Evolutionary conservation across 1,140 invertebrate species (phyloP), one percentile per base, ranked within the genome.

Genomic region (Choristoneura fumiferana): DNA sequence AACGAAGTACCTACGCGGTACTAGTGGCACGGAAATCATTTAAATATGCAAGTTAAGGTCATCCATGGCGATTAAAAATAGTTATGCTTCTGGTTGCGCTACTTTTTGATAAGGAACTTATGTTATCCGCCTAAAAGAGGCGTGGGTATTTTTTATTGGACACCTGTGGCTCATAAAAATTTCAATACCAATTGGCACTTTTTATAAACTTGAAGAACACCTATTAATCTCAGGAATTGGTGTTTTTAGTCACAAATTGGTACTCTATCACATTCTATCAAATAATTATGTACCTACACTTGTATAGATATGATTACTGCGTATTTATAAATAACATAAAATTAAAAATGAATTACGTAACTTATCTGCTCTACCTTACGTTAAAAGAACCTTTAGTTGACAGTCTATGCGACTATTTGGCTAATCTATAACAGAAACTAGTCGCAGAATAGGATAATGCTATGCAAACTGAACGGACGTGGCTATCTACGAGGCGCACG

Each of bases 1-100:
- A 68, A 65, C 61, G 69, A 68, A 63, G 58, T 59, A 56, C 14
- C 45, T 67, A 39, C 34, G 9, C 40, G 22, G 43, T 10, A 38
- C 54, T 58, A 59, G 65, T 61, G 76, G 59, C 73, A 65, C 77
- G 82, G 78, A 83, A 83, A 77, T 73, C n/a, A 60, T 69, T 69
- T 60, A 69, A 61, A 64, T 65, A 65, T 81, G 72, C 74, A 78
- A 73, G 73, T 67, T 77, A 81, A 80, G 78, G 78, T 79, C 76
- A 71, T 66, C 65, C 60, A 65, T 65, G 61, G 57, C 66, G 63
- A 52, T 37, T 34, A 18, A 67, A 63, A 62, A 49, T 8, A 12
- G 22, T 18, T 45, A 49, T 29, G 22, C 22, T 29, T 29, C 22
- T 29, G 2, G 22, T 29, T 29, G 22, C 43, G 43, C 1, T 49